These are phyloP conservation scores for Macroglossus sobrinus DNA, from an alignment of 2,113 vertebrate species.

Conservation along the genomic window DNA sequence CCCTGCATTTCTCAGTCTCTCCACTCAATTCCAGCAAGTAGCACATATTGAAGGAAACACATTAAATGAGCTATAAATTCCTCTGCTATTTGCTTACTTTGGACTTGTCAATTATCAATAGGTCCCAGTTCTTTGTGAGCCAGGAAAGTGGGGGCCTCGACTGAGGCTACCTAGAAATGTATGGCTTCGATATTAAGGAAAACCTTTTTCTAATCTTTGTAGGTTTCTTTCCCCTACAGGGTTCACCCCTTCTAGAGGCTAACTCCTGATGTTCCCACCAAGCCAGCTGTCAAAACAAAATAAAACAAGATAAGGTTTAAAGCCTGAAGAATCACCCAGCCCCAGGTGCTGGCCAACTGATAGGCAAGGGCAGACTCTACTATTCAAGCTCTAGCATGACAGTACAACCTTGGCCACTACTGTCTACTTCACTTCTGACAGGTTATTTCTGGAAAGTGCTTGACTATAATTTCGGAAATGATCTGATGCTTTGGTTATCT, in stretches of 20 bases:
- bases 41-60: background rate
- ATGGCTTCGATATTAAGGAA: background rate
- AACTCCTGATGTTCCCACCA: background rate
- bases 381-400: too few species aligned
- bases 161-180: background rate
- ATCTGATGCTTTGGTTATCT: background rate
- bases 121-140: background rate
- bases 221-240: background rate
- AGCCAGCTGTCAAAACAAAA: background rate
- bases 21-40: background rate
- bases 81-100: conserved; percentile 11
- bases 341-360: background rate
- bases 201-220: background rate
- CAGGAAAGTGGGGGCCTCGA: background rate
- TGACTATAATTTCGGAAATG: background rate
- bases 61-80: background rate
- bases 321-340: background rate
- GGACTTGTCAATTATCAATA: background rate
- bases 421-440: background rate
- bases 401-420: too few species aligned
- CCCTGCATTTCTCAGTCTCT: background rate
- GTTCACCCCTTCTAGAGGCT: background rate
- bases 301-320: background rate
- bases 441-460: background rate
- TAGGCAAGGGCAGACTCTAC: background rate